A percentile compares a stretch with the other conserved stretches of the same genome.
phyloP scores from a whole-genome alignment of 92 coral and sea anemone species.

The Plumapathes pennacea region DNA sequence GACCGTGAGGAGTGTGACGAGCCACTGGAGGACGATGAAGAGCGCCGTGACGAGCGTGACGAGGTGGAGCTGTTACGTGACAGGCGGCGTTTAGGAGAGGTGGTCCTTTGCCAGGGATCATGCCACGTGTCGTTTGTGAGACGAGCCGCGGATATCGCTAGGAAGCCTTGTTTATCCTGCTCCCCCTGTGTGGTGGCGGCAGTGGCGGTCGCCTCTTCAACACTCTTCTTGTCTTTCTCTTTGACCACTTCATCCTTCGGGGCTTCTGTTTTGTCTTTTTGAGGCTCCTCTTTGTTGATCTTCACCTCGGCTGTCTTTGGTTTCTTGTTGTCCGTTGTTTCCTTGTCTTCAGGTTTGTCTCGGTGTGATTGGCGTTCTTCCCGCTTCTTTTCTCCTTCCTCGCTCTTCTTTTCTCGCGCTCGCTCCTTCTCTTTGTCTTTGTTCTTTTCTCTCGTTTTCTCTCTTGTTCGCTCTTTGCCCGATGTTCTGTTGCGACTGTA shows the following conservation, averaged over 20 bases:
- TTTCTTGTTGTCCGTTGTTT: constrained; percentile 5
- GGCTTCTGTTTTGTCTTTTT: constrained; percentile 15
- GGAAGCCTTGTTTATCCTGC: constrained; percentile 45
- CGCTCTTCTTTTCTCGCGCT: constrained; percentile 43
- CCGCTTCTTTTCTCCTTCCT: constrained; percentile 46
- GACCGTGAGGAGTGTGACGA: constrained; percentile 72
- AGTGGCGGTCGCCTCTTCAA: constrained; percentile 11
- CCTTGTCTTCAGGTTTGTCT: constrained; percentile 27
- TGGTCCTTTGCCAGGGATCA: constrained; percentile 86
- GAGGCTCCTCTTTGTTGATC: constrained; percentile 12
- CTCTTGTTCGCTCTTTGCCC: constrained; percentile 40
- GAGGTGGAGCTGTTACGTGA: constrained; percentile 60
- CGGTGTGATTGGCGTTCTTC: constrained; percentile 39
- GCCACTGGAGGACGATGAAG: constrained; percentile 77
- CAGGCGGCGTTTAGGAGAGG: constrained; percentile 79
- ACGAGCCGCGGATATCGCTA: constrained; percentile 72
- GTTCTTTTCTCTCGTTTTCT: constrained; percentile 22
- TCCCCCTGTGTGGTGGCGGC: neutral
- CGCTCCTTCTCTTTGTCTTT: constrained; percentile 56
- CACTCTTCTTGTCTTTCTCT: constrained; percentile 29
- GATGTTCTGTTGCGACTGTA: constrained; percentile 41
- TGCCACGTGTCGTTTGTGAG: constrained; percentile 80
- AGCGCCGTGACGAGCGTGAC: constrained; percentile 72
- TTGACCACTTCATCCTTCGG: constrained; percentile 29
- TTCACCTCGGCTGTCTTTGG: constrained; percentile 25